Evolutionary conservation across 1,140 invertebrate species (phyloP), one percentile per base, ranked within the genome.

Genomic region (Spodoptera frugiperda): DNA sequence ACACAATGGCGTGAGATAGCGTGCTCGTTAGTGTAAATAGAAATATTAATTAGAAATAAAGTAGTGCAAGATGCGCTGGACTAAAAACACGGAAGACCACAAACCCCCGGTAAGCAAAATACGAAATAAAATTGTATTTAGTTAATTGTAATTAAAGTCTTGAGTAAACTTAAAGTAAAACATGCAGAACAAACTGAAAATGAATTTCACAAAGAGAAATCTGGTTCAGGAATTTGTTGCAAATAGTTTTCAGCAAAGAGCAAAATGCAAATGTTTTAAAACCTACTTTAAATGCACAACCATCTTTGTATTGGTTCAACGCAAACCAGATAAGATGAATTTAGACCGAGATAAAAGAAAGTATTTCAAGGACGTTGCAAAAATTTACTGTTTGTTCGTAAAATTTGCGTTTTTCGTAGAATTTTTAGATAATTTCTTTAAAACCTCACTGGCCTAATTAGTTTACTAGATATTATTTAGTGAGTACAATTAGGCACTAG

Each of bases 301-400:
- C 12, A 55, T 55, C 48, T 54, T n/a, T 30, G 68, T 53, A 71
- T 19, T 71, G 39, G 55, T 73, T 30, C 71, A 39, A 49, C 55
- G 44, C 46, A 49, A 73, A 55, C 33, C 17, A 73, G 71, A 73
- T 73, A 61, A 73, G 71, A 59, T 73, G 44, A 30, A 61, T 73
- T 73, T 61, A 51, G 71, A 44, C 14, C 59, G 19, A 51, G 73
- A 76, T 76, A 76, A 76, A 75, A 76, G 49, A 68, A 77, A 77
- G 51, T 77, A 55, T 71, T 44, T 70, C 76, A 68, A 59, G 63
- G 76, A 70, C 63, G 21, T 30, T 57, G 51, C 30, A 76, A 49
- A 49, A 67, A 12, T 49, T 12, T 19, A n/a, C n/a, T 39, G 33
- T 6, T 39, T 21, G 4, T 46, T 48, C 39, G 57, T 19, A 14